Base-by-base conservation (phyloP, 1,140 invertebrate species). In the Pogonognathellus flavescens region DNA sequence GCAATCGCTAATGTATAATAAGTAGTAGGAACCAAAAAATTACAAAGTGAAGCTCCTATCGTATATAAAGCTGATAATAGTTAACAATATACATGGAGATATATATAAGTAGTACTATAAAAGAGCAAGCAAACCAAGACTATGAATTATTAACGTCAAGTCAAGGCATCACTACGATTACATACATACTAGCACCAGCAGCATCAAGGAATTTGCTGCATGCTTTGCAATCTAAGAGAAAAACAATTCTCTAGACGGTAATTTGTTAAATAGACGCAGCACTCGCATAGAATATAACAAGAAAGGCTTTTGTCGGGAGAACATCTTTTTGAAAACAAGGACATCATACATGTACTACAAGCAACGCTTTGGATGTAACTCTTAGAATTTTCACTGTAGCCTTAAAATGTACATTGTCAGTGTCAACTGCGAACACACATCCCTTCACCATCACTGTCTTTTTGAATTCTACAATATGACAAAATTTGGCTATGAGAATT, bases 71-170 rank as follows among this genome's bases (percentile, higher is more conserved):
- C n/a, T n/a, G n/a, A n/a, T n/a, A n/a, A n/a, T n/a, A n/a, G n/a
- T n/a, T n/a, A n/a, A n/a, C n/a, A n/a, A n/a, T n/a, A n/a, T n/a
- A n/a, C n/a, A n/a, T n/a, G n/a, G n/a, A n/a, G n/a, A n/a, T n/a
- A n/a, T n/a, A n/a, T 41, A 6, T 41, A 41, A 41, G 31, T 41
- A 41, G 31, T 41, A 6, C 2, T 41, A 41, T 41, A 6, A 41
- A 41, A 41, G 31, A 41, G n/a, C n/a, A 66, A 25, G 20, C 62
- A 49, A 76, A 76, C 70, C 70, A 76, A 76, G 70, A 31, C 70
- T 76, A 76, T 76, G 70, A 76, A 31, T 76, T 76, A 76, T 76
- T 76, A 76, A 76, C 70, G 70, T 76, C 70, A 76, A 76, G 25
- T 76, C 31, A 49, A 49, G 70, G 31, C 70, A 76, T 50, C 41